Conservation (phyloP, 1,140 invertebrate species). For the Caerostris extrusa region DNA sequence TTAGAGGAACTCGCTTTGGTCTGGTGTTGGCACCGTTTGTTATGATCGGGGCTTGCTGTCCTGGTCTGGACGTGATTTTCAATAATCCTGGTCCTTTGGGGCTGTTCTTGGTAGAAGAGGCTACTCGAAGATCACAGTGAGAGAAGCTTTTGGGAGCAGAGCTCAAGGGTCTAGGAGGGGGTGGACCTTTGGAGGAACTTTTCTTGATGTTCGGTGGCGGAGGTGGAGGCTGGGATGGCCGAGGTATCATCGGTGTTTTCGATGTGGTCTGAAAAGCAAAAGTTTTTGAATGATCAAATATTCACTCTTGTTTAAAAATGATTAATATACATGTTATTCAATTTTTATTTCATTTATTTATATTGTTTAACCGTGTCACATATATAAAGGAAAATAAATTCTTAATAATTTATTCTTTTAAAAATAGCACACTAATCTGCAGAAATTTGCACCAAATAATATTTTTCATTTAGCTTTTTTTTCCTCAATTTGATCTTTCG, state of each 20-base stretch:
- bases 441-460: too few species aligned
- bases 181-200: neutral
- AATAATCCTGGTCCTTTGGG: conserved; percentile 22
- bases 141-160: conserved; percentile 65
- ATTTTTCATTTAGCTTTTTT: too few species aligned
- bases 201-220: conserved; percentile 61
- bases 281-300: neutral
- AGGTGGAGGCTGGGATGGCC: conserved; percentile 63
- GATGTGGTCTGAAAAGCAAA: conserved; percentile 21
- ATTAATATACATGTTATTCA: too few species aligned
- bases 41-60: neutral
- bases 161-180: conserved; percentile 56
- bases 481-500: too few species aligned
- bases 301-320: neutral
- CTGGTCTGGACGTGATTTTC: conserved; percentile 9
- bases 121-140: conserved; percentile 49
- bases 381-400: too few species aligned
- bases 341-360: too few species aligned
- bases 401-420: too few species aligned
- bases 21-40: neutral
- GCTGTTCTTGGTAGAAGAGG: neutral
- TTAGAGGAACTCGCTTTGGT: neutral
- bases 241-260: conserved; percentile 35
- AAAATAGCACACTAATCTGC: too few species aligned
- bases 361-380: too few species aligned